Evolutionary conservation across 2,888 invertebrate species (phyloP).

Genomic region (Oscheius sp.): DNA sequence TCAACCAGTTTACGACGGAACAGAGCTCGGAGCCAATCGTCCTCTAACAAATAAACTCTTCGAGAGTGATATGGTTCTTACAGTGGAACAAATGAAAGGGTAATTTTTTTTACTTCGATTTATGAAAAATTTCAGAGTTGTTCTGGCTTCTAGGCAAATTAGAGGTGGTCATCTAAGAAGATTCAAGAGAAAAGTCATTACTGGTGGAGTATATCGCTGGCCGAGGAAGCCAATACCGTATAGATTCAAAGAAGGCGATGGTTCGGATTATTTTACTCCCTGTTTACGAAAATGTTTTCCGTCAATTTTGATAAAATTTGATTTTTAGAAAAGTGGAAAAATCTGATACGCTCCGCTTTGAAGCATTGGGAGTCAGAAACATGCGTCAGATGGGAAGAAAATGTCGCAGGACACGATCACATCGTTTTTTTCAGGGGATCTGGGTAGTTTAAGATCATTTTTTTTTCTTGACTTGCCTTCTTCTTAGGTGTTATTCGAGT

Average conservation of each 20-base stretch:
- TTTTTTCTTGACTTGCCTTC: neutral
- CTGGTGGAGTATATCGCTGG: conserved; percentile 67
- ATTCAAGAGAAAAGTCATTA: conserved; percentile 62
- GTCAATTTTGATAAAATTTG: no score
- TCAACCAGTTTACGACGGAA: conserved; percentile 57
- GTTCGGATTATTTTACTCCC: conserved; percentile 33
- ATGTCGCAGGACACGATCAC: conserved; percentile 61
- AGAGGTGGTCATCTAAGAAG: conserved; percentile 36
- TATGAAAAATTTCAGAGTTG: conserved; percentile 32
- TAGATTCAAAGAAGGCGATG: conserved; percentile 61
- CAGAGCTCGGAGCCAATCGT: conserved; percentile 63
- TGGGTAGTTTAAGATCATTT: conserved; percentile 35
- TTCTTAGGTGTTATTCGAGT: conserved; percentile 55
- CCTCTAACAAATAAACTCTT: conserved; percentile 65
- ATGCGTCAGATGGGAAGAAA: conserved; percentile 65
- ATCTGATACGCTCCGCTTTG: conserved; percentile 56
- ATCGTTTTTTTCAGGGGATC: conserved; percentile 65
- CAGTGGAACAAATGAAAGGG: conserved; percentile 61
- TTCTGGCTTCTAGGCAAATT: conserved; percentile 43
- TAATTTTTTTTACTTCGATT: neutral
- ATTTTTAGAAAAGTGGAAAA: conserved; percentile 61
- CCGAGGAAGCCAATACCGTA: conserved; percentile 62
- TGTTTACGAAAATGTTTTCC: neutral
- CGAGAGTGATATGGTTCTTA: conserved; percentile 67
- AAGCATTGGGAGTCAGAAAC: conserved; percentile 66